These are phyloP conservation scores for Liopterus haemorrhoidalis DNA, from an alignment of 2,888 invertebrate species.

Conservation along the genomic window DNA sequence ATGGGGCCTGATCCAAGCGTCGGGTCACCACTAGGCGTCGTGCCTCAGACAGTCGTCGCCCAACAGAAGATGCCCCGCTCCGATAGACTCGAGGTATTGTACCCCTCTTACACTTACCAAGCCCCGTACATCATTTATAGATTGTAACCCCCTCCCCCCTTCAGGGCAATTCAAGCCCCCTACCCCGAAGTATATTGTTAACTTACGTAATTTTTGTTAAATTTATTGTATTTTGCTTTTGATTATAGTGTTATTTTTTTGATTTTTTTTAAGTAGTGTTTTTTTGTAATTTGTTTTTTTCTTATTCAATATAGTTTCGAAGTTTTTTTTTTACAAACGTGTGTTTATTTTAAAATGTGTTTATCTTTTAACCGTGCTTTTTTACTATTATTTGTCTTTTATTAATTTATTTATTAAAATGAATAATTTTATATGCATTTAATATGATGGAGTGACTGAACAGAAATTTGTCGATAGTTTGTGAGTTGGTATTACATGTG, in stretches of 20 bases:
- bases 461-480: too few relatives aligned
- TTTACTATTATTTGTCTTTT: too few relatives aligned
- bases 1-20: slow-evolving; percentile 81
- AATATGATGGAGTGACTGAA: too few relatives aligned
- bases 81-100: slow-evolving; percentile 90
- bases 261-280: slow-evolving; percentile 2
- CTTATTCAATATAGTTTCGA: slow-evolving; percentile 6
- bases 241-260: slow-evolving; percentile 1
- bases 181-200: too few relatives aligned
- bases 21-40: slow-evolving; percentile 76
- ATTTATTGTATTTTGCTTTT: slow-evolving; percentile 8
- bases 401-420: too few relatives aligned
- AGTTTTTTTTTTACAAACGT: slow-evolving; percentile 1
- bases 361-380: too few relatives aligned
- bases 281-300: slow-evolving; percentile 9
- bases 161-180: too few relatives aligned
- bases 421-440: too few relatives aligned
- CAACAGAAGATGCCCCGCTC: slow-evolving; percentile 93
- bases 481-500: too few relatives aligned
- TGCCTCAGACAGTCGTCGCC: slow-evolving; percentile 77
- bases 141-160: too few relatives aligned
- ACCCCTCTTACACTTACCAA: slow-evolving; percentile 1
- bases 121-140: too few relatives aligned
- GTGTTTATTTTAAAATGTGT: slow-evolving; percentile 15
- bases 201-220: too few relatives aligned